Percentiles rank a stretch among this genome's conserved stretches.
These are phyloP conservation scores for Cerastoderma edule DNA, from an alignment of 2,888 invertebrate genomes.

Conservation along the genomic window DNA sequence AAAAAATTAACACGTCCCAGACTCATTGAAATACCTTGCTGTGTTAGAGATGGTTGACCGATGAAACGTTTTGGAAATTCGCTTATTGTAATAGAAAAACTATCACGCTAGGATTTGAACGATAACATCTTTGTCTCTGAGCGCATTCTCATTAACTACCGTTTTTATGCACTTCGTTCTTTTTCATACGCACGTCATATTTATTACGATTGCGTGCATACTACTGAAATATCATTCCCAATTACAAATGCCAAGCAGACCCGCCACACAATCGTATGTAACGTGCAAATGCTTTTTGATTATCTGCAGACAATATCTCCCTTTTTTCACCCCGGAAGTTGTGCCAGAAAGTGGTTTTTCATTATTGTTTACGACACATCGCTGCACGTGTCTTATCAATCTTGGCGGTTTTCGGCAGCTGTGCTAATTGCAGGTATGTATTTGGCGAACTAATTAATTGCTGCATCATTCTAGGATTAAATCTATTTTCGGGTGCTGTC, in stretches of 20 bases:
- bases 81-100: too few relatives aligned
- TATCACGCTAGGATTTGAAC: too few relatives aligned
- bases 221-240: conserved; percentile 13
- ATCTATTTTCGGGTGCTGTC: conserved; percentile 7
- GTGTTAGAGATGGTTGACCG: too few relatives aligned
- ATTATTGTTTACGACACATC: conserved; percentile 6
- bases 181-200: conserved; percentile 8
- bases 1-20: too few relatives aligned
- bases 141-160: neutral
- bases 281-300: conserved; percentile 4
- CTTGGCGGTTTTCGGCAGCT: conserved; percentile 21
- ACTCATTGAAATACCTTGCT: too few relatives aligned
- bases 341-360: conserved; percentile 4
- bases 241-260: conserved; percentile 14
- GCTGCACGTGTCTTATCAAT: neutral
- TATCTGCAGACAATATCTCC: conserved; percentile 4
- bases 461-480: conserved; percentile 8
- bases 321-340: conserved; percentile 3
- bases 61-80: too few relatives aligned
- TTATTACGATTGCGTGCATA: conserved; percentile 18
- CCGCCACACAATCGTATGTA: neutral
- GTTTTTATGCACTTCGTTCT: neutral
- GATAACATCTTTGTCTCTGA: too few relatives aligned
- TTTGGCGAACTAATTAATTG: conserved; percentile 11
- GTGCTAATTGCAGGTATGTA: conserved; percentile 10